Base-by-base conservation (phyloP, 2,113 vertebrate genomes). In the Lamprotornis superbus region DNA sequence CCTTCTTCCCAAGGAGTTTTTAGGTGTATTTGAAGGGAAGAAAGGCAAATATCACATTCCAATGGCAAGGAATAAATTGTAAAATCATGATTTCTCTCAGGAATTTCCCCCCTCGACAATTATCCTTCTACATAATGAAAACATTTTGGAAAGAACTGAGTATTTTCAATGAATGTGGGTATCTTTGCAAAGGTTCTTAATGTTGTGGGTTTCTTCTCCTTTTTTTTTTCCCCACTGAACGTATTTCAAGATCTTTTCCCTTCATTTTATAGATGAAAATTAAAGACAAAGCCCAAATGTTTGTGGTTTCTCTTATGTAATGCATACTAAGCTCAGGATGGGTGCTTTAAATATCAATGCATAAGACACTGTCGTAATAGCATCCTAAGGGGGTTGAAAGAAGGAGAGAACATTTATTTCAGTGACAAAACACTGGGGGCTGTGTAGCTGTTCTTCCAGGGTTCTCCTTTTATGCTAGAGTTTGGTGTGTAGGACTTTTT, bases 1-100 rank as follows among this genome's bases (percentile, higher is more conserved):
- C 17, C n/a, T 81, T 81, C 56, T 86, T 91, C 47, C 52, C 64
- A 89, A 74, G 47, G 68, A 94, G 37, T 88, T 95, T 91, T 86
- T 63, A 83, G 76, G 17, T 80, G 14, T 90, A 5, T 80, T 92
- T 92, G 69, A 88, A 83, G 83, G 46, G 46, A 70, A 64, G 64
- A 87, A 96, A 95, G 46, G 22, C 70, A 94, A 94, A 83, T 69
- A 74, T 5, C 20, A 78, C 8, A 4, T 91, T 79, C 20, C 40
- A 84, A 49, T 94, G 69, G 31, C 31, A 89, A 87, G 64, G 35
- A 94, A 21, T 89, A 87, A 70, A 46, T 71, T 87, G 60, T 87
- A 67, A 89, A 89, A 86, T 78, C 12, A 15, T 55, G 3, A 47
- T 73, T 95, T 70, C 61, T 86, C 56, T 84, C 39, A 71, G 77